Conservation (phyloP, 2,888 invertebrate genomes). For the Kuschelorhynchus macadamiae region DNA sequence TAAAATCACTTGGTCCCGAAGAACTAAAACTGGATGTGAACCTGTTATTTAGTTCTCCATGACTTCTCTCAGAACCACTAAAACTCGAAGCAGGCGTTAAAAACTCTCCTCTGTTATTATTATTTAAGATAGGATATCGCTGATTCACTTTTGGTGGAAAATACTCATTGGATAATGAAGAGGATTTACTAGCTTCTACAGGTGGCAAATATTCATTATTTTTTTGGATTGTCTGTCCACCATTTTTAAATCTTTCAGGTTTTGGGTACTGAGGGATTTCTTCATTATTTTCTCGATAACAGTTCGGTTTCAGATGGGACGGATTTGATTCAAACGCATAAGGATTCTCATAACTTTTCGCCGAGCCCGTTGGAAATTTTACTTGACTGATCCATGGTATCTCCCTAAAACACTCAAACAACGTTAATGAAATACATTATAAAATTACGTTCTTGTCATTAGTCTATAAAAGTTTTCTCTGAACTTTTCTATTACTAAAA, state of each 20-base stretch:
- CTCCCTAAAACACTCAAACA: constrained; percentile 25
- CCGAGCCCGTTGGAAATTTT: constrained; percentile 56
- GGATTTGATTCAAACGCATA: constrained; percentile 38
- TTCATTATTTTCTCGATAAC: not conserved
- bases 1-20: constrained; percentile 42
- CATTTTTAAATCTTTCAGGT: not conserved
- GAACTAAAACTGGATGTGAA: constrained; percentile 7
- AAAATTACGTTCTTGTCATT: no score
- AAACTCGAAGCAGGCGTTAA: constrained; percentile 18
- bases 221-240: not conserved
- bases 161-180: not conserved
- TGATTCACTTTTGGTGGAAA: not conserved
- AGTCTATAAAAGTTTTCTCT: no score
- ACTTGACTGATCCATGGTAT: constrained; percentile 64
- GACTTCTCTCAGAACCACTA: not conserved
- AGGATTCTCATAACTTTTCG: constrained; percentile 51
- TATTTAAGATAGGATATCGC: not conserved
- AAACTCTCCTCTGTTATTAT: constrained; percentile 16
- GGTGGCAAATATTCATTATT: constrained; percentile 18
- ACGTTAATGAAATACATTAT: not conserved
- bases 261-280: not conserved
- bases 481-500: no score
- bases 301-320: not conserved
- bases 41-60: not conserved
- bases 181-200: not conserved